phyloP scores from a whole-genome alignment of 2,113 vertebrate species.

The Corythoichthys haematopterus region DNA sequence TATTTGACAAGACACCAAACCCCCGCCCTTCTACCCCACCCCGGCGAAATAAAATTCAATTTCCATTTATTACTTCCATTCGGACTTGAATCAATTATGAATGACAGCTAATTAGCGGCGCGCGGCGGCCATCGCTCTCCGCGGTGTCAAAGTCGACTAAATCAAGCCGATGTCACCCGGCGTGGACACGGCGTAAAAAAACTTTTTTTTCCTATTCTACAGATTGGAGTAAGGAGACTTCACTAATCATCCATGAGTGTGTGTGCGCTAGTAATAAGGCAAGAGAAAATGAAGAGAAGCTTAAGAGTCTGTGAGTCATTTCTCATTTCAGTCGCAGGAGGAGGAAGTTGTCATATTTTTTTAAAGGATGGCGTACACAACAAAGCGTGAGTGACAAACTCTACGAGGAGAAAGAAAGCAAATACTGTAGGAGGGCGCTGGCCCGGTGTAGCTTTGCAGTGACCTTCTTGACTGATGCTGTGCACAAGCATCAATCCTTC shows the following conservation, averaged over 20 bases:
- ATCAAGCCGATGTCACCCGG: slow-evolving; percentile 38
- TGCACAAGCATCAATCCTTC: slow-evolving; percentile 66
- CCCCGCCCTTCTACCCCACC: neutral
- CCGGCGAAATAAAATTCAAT: slow-evolving; percentile 51
- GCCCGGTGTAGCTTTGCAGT: slow-evolving; percentile 49
- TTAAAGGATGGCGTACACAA: slow-evolving; percentile 65
- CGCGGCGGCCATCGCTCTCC: slow-evolving; percentile 43
- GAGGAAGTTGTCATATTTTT: slow-evolving; percentile 48
- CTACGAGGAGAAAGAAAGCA: slow-evolving; percentile 35
- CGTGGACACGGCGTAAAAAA: slow-evolving; percentile 54
- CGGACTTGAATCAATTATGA: slow-evolving; percentile 67
- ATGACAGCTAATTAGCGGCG: slow-evolving; percentile 65
- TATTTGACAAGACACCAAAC: slow-evolving; percentile 40
- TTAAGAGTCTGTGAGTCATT: slow-evolving; percentile 70
- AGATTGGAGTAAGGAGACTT: slow-evolving; percentile 57
- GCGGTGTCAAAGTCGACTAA: slow-evolving; percentile 45
- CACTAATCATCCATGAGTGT: slow-evolving; percentile 64
- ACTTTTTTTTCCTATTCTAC: slow-evolving; percentile 44
- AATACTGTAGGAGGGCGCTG: slow-evolving; percentile 26
- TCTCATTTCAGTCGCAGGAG: slow-evolving; percentile 65
- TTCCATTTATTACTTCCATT: slow-evolving; percentile 66
- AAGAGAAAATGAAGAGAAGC: slow-evolving; percentile 69
- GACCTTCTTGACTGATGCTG: slow-evolving; percentile 65
- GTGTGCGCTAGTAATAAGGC: slow-evolving; percentile 54
- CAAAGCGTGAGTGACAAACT: slow-evolving; percentile 63